phyloP scores from a whole-genome alignment of 1,140 invertebrate genomes.

The Pectinophora gossypiella region DNA sequence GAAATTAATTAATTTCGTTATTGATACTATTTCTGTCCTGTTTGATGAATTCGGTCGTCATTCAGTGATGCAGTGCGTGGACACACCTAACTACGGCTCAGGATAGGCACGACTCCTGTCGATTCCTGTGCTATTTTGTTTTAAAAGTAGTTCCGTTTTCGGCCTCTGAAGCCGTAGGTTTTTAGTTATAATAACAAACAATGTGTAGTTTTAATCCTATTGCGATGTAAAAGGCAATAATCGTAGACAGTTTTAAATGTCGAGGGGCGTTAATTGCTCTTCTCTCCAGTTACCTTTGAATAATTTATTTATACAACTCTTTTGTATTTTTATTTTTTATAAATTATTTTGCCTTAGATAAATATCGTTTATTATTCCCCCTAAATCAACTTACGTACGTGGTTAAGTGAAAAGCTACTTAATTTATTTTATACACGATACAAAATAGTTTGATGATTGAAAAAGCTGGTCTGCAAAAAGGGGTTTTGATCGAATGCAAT shows the following conservation, averaged over 20 bases:
- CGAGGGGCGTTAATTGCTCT: not conserved
- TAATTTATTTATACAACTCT: conserved; percentile 1
- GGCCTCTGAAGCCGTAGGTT: conserved; percentile 3
- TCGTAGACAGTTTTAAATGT: not conserved
- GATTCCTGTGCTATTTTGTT: conserved; percentile 25
- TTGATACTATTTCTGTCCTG: too few species aligned
- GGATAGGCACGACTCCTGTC: not conserved
- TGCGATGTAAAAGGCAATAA: conserved; percentile 5
- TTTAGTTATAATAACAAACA: not conserved
- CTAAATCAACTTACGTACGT: not conserved
- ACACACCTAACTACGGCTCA: not conserved
- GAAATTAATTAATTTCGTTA: too few species aligned
- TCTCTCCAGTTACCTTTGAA: not conserved
- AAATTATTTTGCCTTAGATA: not conserved
- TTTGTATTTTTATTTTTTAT: conserved; percentile 5
- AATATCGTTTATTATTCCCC: not conserved
- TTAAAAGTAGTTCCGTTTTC: conserved; percentile 22
- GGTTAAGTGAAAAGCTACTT: conserved; percentile 1
- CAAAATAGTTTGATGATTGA: not conserved
- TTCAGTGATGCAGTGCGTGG: not conserved
- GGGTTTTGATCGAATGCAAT: not conserved
- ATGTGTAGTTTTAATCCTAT: not conserved
- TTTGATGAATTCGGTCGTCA: too few species aligned
- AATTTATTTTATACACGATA: conserved; percentile 1
- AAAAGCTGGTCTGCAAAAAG: not conserved